Evolutionary conservation across 2,888 invertebrate species (phyloP).

Genomic region (Melanophora roralis): DNA sequence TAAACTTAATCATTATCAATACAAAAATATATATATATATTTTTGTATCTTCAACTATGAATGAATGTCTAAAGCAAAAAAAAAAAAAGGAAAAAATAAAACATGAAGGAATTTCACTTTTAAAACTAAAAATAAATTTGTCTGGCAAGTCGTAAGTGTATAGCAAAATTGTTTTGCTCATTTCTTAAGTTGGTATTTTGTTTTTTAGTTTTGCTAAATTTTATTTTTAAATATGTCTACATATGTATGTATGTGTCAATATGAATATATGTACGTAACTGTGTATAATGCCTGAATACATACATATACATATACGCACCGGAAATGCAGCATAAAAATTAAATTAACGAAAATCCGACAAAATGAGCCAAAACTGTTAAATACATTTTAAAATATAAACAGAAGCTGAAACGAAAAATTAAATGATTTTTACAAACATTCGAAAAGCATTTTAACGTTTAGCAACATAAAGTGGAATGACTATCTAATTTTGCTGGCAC

Average conservation of each 20-base stretch:
- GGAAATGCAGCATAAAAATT: slow-evolving; percentile 54
- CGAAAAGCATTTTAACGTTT: neutral
- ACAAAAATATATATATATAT: slow-evolving; percentile 7
- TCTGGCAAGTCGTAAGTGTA: neutral
- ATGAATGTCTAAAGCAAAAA: neutral
- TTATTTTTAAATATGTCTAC: no score
- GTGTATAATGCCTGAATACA: no score
- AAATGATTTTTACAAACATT: neutral
- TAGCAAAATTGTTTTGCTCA: neutral
- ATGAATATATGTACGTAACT: no score
- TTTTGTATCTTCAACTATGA: neutral
- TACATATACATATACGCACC: slow-evolving; percentile 23
- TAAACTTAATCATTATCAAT: slow-evolving; percentile 3
- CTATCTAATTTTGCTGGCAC: slow-evolving; percentile 22
- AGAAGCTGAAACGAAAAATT: neutral
- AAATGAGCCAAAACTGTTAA: neutral
- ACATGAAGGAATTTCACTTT: slow-evolving; percentile 11
- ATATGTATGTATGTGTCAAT: no score
- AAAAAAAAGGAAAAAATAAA: no score
- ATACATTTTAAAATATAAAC: neutral
- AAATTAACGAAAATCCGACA: slow-evolving; percentile 9
- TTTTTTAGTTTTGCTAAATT: slow-evolving; percentile 7
- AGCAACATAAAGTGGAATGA: slow-evolving; percentile 1
- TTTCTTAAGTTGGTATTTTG: slow-evolving; percentile 7
- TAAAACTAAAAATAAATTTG: neutral